These are phyloP conservation scores for Polydrusus pterygomalis DNA, from an alignment of 2,888 invertebrate species.

Conservation along the genomic window DNA sequence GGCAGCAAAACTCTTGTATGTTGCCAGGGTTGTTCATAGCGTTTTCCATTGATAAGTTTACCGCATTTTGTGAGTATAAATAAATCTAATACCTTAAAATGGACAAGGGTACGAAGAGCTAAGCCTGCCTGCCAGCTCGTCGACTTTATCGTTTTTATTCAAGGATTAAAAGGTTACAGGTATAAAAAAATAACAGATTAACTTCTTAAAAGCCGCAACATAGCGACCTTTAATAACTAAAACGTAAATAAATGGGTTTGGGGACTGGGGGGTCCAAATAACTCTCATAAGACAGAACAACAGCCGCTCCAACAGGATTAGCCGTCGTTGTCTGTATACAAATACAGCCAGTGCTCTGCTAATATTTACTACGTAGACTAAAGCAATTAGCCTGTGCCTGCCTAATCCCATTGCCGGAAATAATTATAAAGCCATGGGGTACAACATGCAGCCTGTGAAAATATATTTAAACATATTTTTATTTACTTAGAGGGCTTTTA, in stretches of 20 bases:
- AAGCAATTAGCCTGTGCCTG: constrained; percentile 21
- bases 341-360: constrained; percentile 11
- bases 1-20: too few species aligned
- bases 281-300: constrained; percentile 13
- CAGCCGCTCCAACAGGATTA: constrained; percentile 23
- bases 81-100: too few species aligned
- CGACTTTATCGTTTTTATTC: too few species aligned
- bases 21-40: too few species aligned
- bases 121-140: too few species aligned
- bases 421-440: not conserved
- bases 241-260: not conserved
- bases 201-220: not conserved
- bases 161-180: too few species aligned
- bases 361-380: constrained; percentile 28
- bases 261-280: not conserved
- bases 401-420: not conserved
- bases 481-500: too few species aligned
- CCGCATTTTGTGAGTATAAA: too few species aligned
- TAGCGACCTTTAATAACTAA: not conserved
- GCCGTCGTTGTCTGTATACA: constrained; percentile 11
- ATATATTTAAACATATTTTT: not conserved
- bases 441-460: not conserved
- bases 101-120: too few species aligned
- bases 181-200: not conserved
- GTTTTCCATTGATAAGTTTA: too few species aligned